Percentiles rank a stretch among this genome's conserved stretches.
Conservation (phyloP, 2,113 vertebrate species). For the Vombatus ursinus region DNA sequence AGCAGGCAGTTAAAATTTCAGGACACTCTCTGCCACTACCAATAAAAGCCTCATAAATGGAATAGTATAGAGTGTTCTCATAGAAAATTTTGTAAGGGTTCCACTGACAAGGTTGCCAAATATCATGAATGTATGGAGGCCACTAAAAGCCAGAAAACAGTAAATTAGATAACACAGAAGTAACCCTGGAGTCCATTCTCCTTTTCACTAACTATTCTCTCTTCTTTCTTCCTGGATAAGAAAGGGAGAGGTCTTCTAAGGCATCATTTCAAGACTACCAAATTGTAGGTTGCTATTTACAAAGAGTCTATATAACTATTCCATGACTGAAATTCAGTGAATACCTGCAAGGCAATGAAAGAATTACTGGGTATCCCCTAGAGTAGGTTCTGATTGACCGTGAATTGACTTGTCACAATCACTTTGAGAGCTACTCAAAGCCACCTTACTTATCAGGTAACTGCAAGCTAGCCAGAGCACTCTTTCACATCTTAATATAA, state of each 20-base stretch:
- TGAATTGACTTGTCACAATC: background rate
- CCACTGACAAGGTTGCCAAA: background rate
- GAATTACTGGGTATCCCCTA: background rate
- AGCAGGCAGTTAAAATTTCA: slow-evolving; percentile 48
- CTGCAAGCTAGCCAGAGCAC: background rate
- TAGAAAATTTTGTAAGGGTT: background rate
- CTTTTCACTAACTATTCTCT: background rate
- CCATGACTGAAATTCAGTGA: background rate
- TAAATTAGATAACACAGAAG: accelerated
- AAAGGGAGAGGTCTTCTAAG: background rate
- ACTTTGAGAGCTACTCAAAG: background rate
- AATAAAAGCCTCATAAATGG: slow-evolving; percentile 1
- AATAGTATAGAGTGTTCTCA: background rate
- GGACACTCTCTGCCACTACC: background rate
- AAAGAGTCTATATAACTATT: background rate
- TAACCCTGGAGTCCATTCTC: background rate
- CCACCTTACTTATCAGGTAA: background rate
- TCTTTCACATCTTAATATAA: background rate
- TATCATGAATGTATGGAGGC: background rate
- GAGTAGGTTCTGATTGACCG: background rate
- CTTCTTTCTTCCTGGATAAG: background rate
- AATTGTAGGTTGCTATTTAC: background rate
- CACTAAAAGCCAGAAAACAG: background rate
- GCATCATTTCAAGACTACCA: background rate
- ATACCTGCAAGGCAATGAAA: background rate